Conservation (phyloP, 2,797 vertebrate genomes). For the Coccyzus lansbergi region DNA sequence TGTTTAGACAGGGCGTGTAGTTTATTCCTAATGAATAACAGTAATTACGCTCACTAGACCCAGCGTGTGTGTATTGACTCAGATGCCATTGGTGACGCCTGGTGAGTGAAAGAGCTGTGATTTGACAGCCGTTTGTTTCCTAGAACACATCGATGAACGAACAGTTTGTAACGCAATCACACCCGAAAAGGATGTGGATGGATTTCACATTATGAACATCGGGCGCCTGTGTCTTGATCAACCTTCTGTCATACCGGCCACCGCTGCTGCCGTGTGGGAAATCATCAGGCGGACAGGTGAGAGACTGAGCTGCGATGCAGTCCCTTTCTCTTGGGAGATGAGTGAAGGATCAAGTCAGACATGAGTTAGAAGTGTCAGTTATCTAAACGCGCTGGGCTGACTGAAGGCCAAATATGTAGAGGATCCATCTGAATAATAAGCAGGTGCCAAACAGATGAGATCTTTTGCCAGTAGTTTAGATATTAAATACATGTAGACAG, state of each 20-base stretch:
- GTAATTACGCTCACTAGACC: not conserved
- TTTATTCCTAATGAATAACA: not conserved
- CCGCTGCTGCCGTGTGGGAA: conserved; percentile 92
- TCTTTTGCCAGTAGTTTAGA: not conserved
- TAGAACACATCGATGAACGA: conserved; percentile 88
- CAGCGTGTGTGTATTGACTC: not conserved
- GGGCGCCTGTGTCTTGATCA: conserved; percentile 92
- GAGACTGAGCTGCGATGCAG: not conserved
- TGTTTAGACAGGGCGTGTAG: not conserved
- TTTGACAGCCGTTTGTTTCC: not conserved
- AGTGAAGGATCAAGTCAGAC: not conserved
- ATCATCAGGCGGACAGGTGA: conserved; percentile 89
- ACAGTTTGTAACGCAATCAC: conserved; percentile 87
- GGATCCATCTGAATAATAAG: not conserved
- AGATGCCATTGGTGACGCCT: not conserved
- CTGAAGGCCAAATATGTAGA: not conserved
- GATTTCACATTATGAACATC: conserved; percentile 91
- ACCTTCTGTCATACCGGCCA: conserved; percentile 89
- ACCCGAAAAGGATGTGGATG: conserved; percentile 93
- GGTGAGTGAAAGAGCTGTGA: not conserved
- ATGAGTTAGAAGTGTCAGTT: not conserved
- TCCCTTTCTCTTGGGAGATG: not conserved
- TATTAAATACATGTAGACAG: not conserved
- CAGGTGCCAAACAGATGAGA: not conserved
- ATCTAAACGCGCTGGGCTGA: not conserved